Evolutionary conservation across 2,888 invertebrate species (phyloP).

Genomic region (Caenorhabditis sp.): DNA sequence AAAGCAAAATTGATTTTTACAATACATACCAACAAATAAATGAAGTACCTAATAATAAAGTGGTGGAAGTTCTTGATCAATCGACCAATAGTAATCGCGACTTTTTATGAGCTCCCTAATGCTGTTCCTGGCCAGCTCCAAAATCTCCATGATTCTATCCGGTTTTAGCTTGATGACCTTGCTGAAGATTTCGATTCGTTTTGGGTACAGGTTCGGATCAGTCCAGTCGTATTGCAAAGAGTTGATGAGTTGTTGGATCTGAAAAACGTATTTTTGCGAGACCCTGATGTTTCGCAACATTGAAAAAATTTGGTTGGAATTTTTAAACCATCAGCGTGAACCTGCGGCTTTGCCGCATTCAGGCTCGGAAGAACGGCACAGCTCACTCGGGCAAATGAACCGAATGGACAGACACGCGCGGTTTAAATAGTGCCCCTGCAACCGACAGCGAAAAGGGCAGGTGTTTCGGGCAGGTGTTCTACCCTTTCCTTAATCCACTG

Average conservation of each 20-base stretch:
- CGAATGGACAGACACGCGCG: too few relatives aligned
- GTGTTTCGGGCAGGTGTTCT: too few relatives aligned
- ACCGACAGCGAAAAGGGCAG: too few relatives aligned
- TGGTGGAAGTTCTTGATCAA: not conserved
- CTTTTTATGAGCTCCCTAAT: not conserved
- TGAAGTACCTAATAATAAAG: not conserved
- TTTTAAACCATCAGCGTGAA: too few relatives aligned
- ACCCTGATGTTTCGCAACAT: too few relatives aligned
- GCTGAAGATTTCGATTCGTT: not conserved
- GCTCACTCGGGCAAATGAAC: too few relatives aligned
- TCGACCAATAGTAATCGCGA: constrained; percentile 15
- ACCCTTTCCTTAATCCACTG: too few relatives aligned
- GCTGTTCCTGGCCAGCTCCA: not conserved
- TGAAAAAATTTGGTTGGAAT: too few relatives aligned
- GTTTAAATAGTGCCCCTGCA: too few relatives aligned
- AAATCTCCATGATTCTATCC: not conserved
- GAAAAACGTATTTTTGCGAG: not conserved
- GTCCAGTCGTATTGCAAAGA: not conserved
- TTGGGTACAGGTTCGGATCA: not conserved
- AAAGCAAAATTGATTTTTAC: too few relatives aligned
- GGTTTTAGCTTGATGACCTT: not conserved
- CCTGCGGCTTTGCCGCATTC: too few relatives aligned
- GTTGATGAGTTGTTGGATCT: not conserved
- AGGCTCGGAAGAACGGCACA: too few relatives aligned
- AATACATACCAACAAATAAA: not conserved